Evolutionary conservation across 2,113 vertebrate species (phyloP), one percentile per base, ranked within the genome.

Genomic region (Cottus gobio): DNA sequence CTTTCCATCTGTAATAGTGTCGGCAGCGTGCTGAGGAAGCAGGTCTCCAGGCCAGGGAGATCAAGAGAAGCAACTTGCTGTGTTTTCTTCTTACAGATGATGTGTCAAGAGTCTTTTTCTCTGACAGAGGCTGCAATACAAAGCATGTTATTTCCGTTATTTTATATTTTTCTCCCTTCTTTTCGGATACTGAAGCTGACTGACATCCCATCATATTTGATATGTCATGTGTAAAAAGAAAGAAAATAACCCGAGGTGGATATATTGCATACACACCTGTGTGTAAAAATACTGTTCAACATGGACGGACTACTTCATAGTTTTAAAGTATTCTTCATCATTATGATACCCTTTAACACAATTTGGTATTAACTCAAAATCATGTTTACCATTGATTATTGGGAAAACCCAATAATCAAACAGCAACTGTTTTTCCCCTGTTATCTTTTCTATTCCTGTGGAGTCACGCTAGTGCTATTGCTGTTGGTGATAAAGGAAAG

Each of bases 1-100:
- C 84, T 76, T 66, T 89, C 36, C 75, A 75, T 84, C 76, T 77
- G 75, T 80, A 84, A 87, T 82, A 73, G 83, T 57, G 44, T 80
- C 77, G 80, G 80, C 86, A 66, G 75, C 54, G 64, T 37, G 37
- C 77, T 73, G 58, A 24, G 58, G 77, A 84, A 87, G 71, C 50
- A 31, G 50, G 24, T 83, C n/a, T 79, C 61, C 71, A 83, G 84
- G 85, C 84, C 72, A 72, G 76, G 36, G 36, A 81, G 77, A 75
- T 77, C 42, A 71, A 77, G 36, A 80, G 75, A 37, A 58, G 75
- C 64, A 74, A 36, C 65, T 72, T 64, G 9, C 36, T 69, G 46
- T 77, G 75, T 77, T 85, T 88, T 78, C 71, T 56, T 72, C n/a
- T 68, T 75, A 31, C 30, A 62, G 69, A 80, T 76, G 58, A 85